A percentile compares a stretch with the other conserved stretches of the same genome.
phyloP scores from a whole-genome alignment of 2,888 invertebrate species.

The Dromius quadrimaculatus region DNA sequence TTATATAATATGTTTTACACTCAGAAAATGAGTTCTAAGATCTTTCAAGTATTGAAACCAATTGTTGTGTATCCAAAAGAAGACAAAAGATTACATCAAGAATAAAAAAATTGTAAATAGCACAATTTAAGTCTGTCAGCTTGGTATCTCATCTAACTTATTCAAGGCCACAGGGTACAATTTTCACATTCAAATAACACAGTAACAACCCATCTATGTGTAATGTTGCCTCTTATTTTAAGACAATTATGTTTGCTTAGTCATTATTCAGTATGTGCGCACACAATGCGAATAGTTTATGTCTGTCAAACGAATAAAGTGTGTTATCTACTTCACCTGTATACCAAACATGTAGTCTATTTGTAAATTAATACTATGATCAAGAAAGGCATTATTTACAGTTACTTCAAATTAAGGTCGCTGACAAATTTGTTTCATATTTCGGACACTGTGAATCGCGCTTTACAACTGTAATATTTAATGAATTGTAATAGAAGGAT shows the following conservation, averaged over 20 bases:
- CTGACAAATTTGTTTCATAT: too few relatives aligned
- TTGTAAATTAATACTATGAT: neutral
- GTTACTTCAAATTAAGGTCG: conserved; percentile 14
- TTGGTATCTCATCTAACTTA: neutral
- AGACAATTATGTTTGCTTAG: conserved; percentile 20
- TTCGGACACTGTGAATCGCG: too few relatives aligned
- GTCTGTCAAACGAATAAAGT: neutral
- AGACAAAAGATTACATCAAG: neutral
- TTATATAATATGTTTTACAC: too few relatives aligned
- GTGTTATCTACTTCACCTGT: neutral
- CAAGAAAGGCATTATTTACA: conserved; percentile 7
- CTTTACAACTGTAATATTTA: too few relatives aligned
- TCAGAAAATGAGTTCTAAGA: too few relatives aligned
- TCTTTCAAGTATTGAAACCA: too few relatives aligned
- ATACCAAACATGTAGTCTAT: neutral
- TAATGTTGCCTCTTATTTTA: neutral
- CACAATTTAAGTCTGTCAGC: conserved; percentile 2
- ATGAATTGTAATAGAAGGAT: too few relatives aligned
- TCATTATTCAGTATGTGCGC: too few relatives aligned
- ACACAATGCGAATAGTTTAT: neutral
- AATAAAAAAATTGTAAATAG: neutral
- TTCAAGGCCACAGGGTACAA: neutral
- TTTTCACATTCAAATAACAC: conserved; percentile 18
- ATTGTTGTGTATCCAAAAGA: neutral
- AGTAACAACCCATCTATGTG: neutral